phyloP scores from a whole-genome alignment of 2,797 vertebrate species.

The Danio jaintianensis region DNA sequence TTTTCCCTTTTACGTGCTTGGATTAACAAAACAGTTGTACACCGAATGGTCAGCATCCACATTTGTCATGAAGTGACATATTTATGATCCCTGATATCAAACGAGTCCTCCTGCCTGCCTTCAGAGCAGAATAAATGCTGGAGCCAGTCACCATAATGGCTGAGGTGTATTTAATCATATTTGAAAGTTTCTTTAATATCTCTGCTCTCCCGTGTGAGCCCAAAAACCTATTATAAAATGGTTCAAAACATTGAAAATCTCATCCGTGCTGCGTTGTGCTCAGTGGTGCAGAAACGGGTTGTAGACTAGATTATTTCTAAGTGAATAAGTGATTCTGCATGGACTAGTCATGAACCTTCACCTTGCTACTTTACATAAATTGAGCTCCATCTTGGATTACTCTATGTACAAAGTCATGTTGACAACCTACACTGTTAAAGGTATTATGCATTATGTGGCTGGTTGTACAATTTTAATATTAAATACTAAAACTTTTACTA shows the following conservation, averaged over 20 bases:
- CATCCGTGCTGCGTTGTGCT: conserved; percentile 24
- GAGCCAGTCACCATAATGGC: neutral
- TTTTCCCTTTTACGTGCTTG: conserved; percentile 4
- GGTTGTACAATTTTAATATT: neutral
- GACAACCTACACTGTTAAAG: neutral
- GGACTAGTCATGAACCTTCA: neutral
- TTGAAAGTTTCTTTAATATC: conserved; percentile 32
- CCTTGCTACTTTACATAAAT: neutral
- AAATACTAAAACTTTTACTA: no score
- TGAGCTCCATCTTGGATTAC: neutral
- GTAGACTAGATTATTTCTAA: neutral
- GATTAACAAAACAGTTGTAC: neutral
- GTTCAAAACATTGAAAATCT: neutral
- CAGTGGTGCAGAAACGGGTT: neutral
- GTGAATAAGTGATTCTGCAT: neutral
- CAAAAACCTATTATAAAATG: conserved; percentile 21
- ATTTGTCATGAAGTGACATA: conserved; percentile 11
- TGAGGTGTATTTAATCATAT: conserved; percentile 11
- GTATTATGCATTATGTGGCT: neutral
- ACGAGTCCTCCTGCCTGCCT: neutral
- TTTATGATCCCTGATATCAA: neutral
- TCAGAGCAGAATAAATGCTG: conserved; percentile 11
- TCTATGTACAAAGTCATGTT: neutral
- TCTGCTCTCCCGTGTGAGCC: conserved; percentile 18
- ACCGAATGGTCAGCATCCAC: neutral